A percentile compares a stretch with the other conserved stretches of the same genome.
Conservation (phyloP, 2,797 vertebrate genomes). For the Macropodus opercularis region DNA sequence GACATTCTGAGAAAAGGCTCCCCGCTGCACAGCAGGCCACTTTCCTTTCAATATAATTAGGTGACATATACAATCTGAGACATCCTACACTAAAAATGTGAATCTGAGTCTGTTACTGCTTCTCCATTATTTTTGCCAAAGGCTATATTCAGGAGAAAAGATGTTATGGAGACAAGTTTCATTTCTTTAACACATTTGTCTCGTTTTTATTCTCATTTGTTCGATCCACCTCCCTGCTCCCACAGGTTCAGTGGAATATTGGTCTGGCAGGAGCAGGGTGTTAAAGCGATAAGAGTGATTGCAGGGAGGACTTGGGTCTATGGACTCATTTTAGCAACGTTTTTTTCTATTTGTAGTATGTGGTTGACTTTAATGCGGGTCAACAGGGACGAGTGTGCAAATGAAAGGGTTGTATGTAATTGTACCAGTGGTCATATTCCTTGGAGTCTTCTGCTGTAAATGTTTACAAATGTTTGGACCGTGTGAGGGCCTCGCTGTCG, state of each 20-base stretch:
- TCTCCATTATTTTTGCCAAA: conserved; percentile 46
- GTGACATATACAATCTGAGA: conserved; percentile 45
- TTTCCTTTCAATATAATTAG: conserved; percentile 20
- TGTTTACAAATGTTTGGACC: conserved; percentile 21
- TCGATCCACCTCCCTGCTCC: conserved; percentile 5
- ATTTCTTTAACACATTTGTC: conserved; percentile 31
- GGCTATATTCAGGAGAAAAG: conserved; percentile 9
- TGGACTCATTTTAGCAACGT: conserved; percentile 16
- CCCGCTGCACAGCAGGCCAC: conserved; percentile 37
- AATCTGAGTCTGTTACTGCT: conserved; percentile 41
- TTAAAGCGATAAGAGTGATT: conserved; percentile 25
- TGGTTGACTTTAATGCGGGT: conserved; percentile 19
- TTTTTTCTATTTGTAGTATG: conserved; percentile 12
- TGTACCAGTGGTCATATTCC: conserved; percentile 23
- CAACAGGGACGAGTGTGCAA: conserved; percentile 34
- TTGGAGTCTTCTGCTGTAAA: conserved; percentile 17
- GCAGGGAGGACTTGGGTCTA: conserved; percentile 4
- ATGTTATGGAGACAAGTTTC: neutral
- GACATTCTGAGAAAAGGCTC: conserved; percentile 33
- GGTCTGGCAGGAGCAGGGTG: conserved; percentile 13
- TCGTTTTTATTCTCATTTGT: conserved; percentile 25
- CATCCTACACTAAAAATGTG: conserved; percentile 65
- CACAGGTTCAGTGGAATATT: conserved; percentile 17
- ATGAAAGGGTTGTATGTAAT: conserved; percentile 5
- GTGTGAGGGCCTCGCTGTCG: conserved; percentile 20